Evolutionary conservation across 2,113 vertebrate species (phyloP), one percentile per base, ranked within the genome.

Genomic region (Pollachius pollachius): DNA sequence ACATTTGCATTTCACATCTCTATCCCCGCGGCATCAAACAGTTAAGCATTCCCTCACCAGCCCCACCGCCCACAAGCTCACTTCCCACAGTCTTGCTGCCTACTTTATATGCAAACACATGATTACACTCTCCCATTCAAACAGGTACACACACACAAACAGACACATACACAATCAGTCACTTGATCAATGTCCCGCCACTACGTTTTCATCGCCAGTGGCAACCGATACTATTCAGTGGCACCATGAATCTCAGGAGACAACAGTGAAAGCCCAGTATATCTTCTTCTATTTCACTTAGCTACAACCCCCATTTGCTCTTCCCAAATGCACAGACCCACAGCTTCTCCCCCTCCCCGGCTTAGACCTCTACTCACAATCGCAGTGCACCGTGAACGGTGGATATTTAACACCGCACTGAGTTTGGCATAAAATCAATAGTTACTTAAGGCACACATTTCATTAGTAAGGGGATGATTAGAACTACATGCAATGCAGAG

Each of bases 351-450:
- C 15, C 15, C 54, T 57, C 54, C 15, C 15, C 15, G n/a, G 41
- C 9, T 48, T 48, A 57, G 54, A 16, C 54, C 54, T 56, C 13
- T n/a, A 57, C 5, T 57, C n/a, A 67, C 18, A 30, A 15, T 15
- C 21, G 23, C 67, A 27, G 68, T 69, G 61, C 76, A 74, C 73
- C 69, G 66, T 48, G 11, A 1, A 48, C 11, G 9, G 41, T 48
- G 41, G 62, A 78, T 81, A 74, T 89, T 82, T 79, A 12, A 80
- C 76, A 78, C 77, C 75, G 81, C 85, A 82, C 85, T 69, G 77
- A 80, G 64, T 79, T 74, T 77, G 88, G 52, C 89, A 77, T 73
- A 79, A 84, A 90, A 89, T 91, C 89, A 89, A 91, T 91, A 84
- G 65, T 72, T 77, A 86, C 87, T 89, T 79, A 85, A 80, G 74